These are phyloP conservation scores for Tachysurus fulvidraco DNA, from an alignment of 2,113 vertebrate species.

Conservation along the genomic window DNA sequence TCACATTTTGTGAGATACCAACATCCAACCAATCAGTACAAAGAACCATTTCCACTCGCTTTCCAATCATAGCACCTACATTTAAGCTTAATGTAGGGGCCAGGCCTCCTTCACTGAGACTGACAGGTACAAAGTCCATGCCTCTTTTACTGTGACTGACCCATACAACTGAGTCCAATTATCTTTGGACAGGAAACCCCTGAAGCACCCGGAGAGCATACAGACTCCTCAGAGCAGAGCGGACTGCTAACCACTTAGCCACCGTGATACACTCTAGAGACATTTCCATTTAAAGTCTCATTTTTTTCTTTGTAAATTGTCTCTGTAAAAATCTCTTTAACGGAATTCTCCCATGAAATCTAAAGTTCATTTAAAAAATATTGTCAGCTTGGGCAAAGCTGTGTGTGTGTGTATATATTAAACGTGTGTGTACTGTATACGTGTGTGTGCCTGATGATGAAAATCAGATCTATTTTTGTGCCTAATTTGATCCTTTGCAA, in stretches of 20 bases:
- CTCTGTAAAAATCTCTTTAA: not conserved
- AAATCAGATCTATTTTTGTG: slow-evolving; percentile 56
- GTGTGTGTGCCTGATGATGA: slow-evolving; percentile 43
- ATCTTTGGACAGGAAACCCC: too few relatives aligned
- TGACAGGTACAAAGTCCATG: not conserved
- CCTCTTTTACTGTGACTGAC: not conserved
- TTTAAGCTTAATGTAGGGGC: not conserved
- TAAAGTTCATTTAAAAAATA: not conserved
- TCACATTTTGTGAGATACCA: not conserved
- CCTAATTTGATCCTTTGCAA: slow-evolving; percentile 58
- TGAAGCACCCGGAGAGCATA: too few relatives aligned
- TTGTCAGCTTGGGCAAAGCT: not conserved
- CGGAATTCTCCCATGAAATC: not conserved
- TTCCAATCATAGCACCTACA: not conserved
- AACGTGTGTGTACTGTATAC: not conserved
- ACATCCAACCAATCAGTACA: not conserved
- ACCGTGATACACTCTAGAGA: not conserved
- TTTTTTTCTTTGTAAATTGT: not conserved
- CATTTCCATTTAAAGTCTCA: not conserved
- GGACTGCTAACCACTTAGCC: too few relatives aligned
- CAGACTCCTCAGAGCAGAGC: too few relatives aligned
- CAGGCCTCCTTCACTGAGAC: not conserved
- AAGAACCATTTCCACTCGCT: not conserved
- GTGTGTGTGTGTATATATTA: not conserved
- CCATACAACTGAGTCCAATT: not conserved